Conservation (phyloP, 2,888 invertebrate genomes). For the Cepaea hortensis region DNA sequence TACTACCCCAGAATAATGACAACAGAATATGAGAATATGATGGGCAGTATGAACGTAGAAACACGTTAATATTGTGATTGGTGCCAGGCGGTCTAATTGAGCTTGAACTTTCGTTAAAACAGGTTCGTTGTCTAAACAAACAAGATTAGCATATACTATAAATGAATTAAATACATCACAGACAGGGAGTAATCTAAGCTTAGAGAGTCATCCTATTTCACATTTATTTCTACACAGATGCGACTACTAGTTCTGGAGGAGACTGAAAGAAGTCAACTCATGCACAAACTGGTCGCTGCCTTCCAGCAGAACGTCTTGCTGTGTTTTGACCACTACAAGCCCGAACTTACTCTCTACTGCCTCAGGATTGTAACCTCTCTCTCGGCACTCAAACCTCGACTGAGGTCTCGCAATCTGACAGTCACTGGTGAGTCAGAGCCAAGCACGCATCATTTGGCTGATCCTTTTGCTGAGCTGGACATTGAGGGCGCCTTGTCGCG, state of each 20-base stretch:
- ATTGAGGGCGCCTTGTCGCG: conserved; percentile 41
- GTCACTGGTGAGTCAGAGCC: background rate
- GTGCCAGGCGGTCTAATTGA: too few relatives aligned
- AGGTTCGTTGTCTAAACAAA: too few relatives aligned
- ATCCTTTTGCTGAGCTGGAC: conserved; percentile 47
- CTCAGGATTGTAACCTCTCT: conserved; percentile 44
- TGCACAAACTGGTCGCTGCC: conserved; percentile 63
- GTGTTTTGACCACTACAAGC: conserved; percentile 63
- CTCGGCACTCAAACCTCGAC: conserved; percentile 36
- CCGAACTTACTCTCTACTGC: conserved; percentile 56
- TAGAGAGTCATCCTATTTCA: too few relatives aligned
- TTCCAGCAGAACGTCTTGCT: conserved; percentile 67
- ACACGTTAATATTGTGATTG: too few relatives aligned
- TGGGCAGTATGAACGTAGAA: too few relatives aligned
- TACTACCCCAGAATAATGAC: too few relatives aligned
- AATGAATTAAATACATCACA: too few relatives aligned
- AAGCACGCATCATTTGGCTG: background rate
- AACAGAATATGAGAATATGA: too few relatives aligned
- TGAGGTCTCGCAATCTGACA: conserved; percentile 5
- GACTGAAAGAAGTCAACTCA: conserved; percentile 61
- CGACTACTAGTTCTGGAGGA: conserved; percentile 62
- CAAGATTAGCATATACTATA: too few relatives aligned
- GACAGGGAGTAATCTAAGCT: too few relatives aligned
- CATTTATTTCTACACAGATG: conserved; percentile 53
- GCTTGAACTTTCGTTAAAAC: too few relatives aligned